Percentiles rank a stretch among this genome's conserved stretches.
Evolutionary conservation across 2,113 vertebrate genomes (phyloP).

Genomic region (Gopherus evgoodei): DNA sequence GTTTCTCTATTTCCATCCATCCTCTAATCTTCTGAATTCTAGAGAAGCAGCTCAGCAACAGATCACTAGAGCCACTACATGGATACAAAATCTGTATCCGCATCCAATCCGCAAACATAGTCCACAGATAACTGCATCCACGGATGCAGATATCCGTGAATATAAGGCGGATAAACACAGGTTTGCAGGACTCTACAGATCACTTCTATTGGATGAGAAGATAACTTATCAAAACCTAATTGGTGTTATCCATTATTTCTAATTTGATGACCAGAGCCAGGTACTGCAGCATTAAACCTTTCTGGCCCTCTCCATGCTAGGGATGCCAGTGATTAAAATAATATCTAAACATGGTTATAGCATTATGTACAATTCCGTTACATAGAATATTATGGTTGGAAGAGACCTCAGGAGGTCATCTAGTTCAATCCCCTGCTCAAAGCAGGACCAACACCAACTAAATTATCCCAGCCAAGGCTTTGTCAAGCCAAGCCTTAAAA

Average conservation of each 20-base stretch:
- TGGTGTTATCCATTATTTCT: fast-evolving
- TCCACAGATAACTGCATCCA: no score
- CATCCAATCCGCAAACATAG: no score
- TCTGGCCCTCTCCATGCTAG: not conserved
- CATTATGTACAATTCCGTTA: not conserved
- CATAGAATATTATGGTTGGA: no score
- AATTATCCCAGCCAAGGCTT: no score
- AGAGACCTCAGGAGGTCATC: no score
- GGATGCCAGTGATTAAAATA: not conserved
- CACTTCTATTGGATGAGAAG: fast-evolving
- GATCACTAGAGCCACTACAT: not conserved
- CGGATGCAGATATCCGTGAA: no score
- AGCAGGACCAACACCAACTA: no score
- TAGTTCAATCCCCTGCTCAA: no score
- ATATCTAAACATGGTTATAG: not conserved
- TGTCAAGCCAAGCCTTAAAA: no score
- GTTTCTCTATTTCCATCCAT: not conserved
- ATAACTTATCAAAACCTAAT: not conserved
- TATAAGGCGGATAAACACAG: no score
- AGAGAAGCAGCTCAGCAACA: not conserved
- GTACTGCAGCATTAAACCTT: fast-evolving
- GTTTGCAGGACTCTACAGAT: no score
- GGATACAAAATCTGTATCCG: no score
- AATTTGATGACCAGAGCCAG: not conserved
- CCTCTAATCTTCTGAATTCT: not conserved